phyloP scores from a whole-genome alignment of 2,888 invertebrate species.

The Cheilosia scutellata region DNA sequence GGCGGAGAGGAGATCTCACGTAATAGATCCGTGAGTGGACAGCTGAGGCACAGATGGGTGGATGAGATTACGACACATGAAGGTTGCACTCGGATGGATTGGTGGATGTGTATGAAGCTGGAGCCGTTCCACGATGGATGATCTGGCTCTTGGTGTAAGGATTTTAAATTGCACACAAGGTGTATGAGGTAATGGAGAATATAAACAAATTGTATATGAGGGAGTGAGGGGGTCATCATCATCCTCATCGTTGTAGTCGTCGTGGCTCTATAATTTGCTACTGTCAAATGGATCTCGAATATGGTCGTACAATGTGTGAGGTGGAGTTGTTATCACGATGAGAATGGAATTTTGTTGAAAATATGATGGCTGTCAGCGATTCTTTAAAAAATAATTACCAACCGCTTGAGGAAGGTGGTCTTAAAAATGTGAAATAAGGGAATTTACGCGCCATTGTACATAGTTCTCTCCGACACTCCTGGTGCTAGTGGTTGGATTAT shows the following conservation, averaged over 20 bases:
- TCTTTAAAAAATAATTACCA: slow-evolving; percentile 42
- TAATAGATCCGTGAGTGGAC: slow-evolving; percentile 73
- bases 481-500: too few species aligned
- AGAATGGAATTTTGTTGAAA: slow-evolving; percentile 27
- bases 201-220: slow-evolving; percentile 63
- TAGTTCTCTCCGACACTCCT: too few species aligned
- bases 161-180: slow-evolving; percentile 59
- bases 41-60: slow-evolving; percentile 66
- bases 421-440: not conserved
- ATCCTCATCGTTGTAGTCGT: not conserved
- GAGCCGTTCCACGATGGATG: slow-evolving; percentile 46
- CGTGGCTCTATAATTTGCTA: slow-evolving; percentile 72
- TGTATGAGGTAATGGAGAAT: slow-evolving; percentile 71
- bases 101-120: slow-evolving; percentile 24
- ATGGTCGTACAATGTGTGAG: slow-evolving; percentile 45
- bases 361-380: slow-evolving; percentile 48
- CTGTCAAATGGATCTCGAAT: slow-evolving; percentile 65
- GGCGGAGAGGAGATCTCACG: slow-evolving; percentile 50
- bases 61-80: slow-evolving; percentile 71
- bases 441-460: slow-evolving; percentile 15
- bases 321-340: slow-evolving; percentile 51
- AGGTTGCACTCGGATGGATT: slow-evolving; percentile 50
- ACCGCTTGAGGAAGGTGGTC: slow-evolving; percentile 5
- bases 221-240: slow-evolving; percentile 23
- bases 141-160: slow-evolving; percentile 29